Conservation (phyloP, 2,888 invertebrate species). For the Xanthorhoe designata region DNA sequence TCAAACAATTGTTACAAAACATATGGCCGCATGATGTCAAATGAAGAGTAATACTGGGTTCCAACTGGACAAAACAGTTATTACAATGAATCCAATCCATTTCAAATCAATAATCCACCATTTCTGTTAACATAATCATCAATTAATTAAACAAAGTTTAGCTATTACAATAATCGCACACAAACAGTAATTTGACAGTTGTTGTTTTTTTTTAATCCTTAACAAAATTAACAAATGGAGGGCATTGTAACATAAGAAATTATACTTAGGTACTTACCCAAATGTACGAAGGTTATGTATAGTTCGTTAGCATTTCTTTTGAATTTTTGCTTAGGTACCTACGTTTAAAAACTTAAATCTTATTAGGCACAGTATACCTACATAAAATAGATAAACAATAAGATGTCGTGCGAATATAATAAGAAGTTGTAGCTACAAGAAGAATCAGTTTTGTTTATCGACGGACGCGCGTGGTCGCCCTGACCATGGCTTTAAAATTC, state of each 20-base stretch:
- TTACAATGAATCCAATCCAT: conserved; percentile 86
- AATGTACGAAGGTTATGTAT: no score
- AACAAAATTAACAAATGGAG: background rate
- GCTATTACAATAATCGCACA: background rate
- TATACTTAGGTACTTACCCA: background rate
- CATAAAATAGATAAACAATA: conserved; percentile 43
- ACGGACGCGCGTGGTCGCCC: conserved; percentile 67
- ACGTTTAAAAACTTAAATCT: background rate
- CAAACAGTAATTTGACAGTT: conserved; percentile 6
- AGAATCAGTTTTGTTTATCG: conserved; percentile 60
- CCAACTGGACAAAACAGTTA: conserved; percentile 78
- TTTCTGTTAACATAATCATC: conserved; percentile 12
- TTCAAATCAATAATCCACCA: conserved; percentile 30
- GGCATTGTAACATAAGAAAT: background rate
- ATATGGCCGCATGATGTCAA: conserved; percentile 84
- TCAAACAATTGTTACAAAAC: conserved; percentile 80
- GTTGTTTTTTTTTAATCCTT: conserved; percentile 14
- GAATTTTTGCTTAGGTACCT: background rate
- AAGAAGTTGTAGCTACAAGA: conserved; percentile 58
- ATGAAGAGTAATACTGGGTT: conserved; percentile 74
- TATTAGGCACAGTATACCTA: background rate
- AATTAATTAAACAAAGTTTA: background rate
- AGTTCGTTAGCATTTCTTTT: no score
- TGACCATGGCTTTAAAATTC: conserved; percentile 77
- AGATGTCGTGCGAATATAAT: conserved; percentile 68